Evolutionary conservation across 2,113 vertebrate species (phyloP).

Genomic region (Leucosticte australis): DNA sequence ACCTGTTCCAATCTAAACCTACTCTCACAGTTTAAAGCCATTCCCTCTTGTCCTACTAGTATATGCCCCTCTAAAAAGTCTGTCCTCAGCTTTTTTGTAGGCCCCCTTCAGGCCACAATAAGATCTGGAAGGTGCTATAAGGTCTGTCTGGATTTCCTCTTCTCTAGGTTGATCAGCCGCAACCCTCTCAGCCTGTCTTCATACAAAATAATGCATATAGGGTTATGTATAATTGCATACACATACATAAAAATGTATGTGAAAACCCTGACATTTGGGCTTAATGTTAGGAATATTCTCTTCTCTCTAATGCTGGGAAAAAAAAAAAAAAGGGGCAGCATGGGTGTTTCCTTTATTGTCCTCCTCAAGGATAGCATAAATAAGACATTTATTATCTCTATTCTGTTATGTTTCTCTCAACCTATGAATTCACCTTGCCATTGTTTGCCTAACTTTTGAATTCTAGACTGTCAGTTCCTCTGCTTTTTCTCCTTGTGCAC

Average conservation of each 20-base stretch:
- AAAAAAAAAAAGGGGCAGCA: no score
- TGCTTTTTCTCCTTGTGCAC: not conserved
- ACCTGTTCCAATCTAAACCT: not conserved
- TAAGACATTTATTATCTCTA: not conserved
- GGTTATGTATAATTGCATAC: not conserved
- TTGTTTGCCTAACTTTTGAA: not conserved
- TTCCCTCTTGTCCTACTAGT: not conserved
- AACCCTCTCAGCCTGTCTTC: not conserved
- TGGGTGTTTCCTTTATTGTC: not conserved
- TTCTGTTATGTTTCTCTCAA: not conserved
- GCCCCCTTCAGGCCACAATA: not conserved
- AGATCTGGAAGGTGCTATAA: not conserved
- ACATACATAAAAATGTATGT: not conserved
- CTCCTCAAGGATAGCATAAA: not conserved
- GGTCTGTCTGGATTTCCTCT: not conserved
- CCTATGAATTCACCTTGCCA: not conserved
- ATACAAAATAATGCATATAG: not conserved
- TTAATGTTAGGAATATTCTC: not conserved
- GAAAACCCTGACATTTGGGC: not conserved
- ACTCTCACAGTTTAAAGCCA: not conserved
- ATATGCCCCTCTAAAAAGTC: no score
- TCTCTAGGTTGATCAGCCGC: not conserved
- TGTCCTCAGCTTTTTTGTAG: not conserved
- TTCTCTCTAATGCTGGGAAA: not conserved
- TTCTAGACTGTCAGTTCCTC: not conserved